Evolutionary conservation across 92 coral and sea anemone genomes (phyloP).

Genomic region (Galaxea fascicularis): DNA sequence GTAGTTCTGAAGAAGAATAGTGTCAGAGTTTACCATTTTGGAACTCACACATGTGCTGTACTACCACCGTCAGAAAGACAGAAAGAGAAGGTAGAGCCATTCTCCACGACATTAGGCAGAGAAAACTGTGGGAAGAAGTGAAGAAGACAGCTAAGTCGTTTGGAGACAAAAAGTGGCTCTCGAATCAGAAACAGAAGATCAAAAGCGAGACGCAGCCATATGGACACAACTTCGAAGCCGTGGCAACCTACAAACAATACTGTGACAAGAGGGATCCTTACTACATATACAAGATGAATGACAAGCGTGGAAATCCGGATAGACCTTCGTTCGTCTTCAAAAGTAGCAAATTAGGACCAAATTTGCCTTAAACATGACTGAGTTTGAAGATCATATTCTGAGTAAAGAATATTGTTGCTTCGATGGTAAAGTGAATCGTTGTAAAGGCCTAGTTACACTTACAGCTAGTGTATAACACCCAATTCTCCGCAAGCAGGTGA

Average conservation of each 20-base stretch:
- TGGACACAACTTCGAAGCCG: conserved; percentile 70
- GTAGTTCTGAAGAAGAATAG: conserved; percentile 26
- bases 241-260: conserved; percentile 50
- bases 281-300: conserved; percentile 61
- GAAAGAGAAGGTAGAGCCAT: conserved; percentile 43
- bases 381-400: conserved; percentile 39
- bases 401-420: conserved; percentile 69
- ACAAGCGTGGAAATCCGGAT: conserved; percentile 69
- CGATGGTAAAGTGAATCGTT: conserved; percentile 71
- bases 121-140: conserved; percentile 51
- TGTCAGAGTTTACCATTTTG: conserved; percentile 47
- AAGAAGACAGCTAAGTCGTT: conserved; percentile 35
- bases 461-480: conserved; percentile 75
- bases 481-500: conserved; percentile 47
- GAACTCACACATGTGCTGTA: conserved; percentile 55
- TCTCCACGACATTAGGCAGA: conserved; percentile 39
- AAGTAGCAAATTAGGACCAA: conserved; percentile 46
- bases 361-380: conserved; percentile 48
- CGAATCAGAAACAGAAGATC: conserved; percentile 56
- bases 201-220: conserved; percentile 48
- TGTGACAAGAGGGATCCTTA: conserved; percentile 53
- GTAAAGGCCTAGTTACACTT: conserved; percentile 58
- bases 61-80: not conserved
- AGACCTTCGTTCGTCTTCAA: conserved; percentile 72
- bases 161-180: conserved; percentile 59